Percentiles rank a stretch among this genome's conserved stretches.
These are phyloP conservation scores for Rhagoletis pomonella DNA, from an alignment of 1,140 invertebrate species.

Conservation along the genomic window DNA sequence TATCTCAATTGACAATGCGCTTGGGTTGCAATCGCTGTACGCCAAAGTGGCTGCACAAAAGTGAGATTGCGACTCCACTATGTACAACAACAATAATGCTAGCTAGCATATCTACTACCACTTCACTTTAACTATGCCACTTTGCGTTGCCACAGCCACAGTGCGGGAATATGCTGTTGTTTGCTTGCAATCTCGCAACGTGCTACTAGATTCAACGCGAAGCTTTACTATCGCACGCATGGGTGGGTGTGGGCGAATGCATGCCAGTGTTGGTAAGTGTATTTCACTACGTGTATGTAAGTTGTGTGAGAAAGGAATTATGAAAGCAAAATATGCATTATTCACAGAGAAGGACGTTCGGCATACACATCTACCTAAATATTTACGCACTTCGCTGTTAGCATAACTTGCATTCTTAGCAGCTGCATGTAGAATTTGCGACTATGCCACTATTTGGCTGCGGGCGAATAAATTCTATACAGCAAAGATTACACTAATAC, in stretches of 20 bases:
- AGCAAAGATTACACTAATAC: too few species aligned
- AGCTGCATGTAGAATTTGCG: not conserved
- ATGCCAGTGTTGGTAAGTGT: too few species aligned
- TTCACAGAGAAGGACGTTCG: not conserved
- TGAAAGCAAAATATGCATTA: not conserved
- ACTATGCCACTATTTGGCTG: not conserved
- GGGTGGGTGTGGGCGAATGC: too few species aligned
- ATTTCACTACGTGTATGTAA: too few species aligned
- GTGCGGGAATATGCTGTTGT: not conserved
- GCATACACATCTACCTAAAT: not conserved
- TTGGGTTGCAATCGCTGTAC: conserved; percentile 1
- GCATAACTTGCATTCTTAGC: not conserved
- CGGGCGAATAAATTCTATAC: too few species aligned
- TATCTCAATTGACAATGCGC: conserved; percentile 21
- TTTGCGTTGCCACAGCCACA: not conserved
- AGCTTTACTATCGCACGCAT: not conserved
- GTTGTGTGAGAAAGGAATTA: too few species aligned
- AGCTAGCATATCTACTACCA: not conserved
- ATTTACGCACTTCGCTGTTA: not conserved
- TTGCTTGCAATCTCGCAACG: conserved; percentile 24
- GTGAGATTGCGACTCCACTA: not conserved
- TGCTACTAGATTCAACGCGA: not conserved
- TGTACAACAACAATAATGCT: not conserved
- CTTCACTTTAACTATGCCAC: conserved; percentile 23
- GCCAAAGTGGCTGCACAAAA: conserved; percentile 1